A percentile compares a stretch with the other conserved stretches of the same genome.
phyloP scores from a whole-genome alignment of 2,888 invertebrate species.

The Brachypalpus laphriformis region DNA sequence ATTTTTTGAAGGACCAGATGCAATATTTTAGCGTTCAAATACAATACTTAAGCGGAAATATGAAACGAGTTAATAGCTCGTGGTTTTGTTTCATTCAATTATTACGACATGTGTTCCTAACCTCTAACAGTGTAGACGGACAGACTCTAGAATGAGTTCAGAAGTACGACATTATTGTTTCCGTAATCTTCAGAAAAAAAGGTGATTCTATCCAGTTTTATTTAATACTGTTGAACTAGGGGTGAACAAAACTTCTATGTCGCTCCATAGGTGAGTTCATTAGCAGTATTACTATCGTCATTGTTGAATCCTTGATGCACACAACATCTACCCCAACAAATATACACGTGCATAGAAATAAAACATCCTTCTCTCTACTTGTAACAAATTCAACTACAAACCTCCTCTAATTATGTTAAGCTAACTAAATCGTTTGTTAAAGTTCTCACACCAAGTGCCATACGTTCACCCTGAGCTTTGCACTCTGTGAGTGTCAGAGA shows the following conservation, averaged over 20 bases:
- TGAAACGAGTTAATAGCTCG: too few species aligned
- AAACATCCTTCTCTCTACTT: neutral
- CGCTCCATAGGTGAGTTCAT: conserved; percentile 5
- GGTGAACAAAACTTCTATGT: neutral
- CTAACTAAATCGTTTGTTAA: conserved; percentile 67
- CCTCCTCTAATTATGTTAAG: conserved; percentile 65
- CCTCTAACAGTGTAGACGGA: too few species aligned
- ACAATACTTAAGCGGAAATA: too few species aligned
- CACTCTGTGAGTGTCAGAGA: conserved; percentile 6
- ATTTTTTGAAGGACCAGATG: too few species aligned
- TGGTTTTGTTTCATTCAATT: too few species aligned
- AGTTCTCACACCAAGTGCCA: conserved; percentile 40
- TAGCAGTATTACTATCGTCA: conserved; percentile 2
- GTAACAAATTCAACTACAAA: conserved; percentile 10
- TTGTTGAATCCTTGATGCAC: conserved; percentile 9
- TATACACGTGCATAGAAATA: neutral
- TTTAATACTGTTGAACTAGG: too few species aligned
- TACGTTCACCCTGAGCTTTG: conserved; percentile 44
- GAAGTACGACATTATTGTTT: too few species aligned
- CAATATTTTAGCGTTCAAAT: too few species aligned
- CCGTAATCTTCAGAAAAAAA: too few species aligned
- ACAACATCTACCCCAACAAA: neutral
- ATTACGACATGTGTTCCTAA: too few species aligned
- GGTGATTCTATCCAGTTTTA: too few species aligned
- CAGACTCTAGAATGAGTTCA: too few species aligned